Base-by-base conservation (phyloP, 53 echinoderm and acorn worm genomes). In the Actinopyga echinites region DNA sequence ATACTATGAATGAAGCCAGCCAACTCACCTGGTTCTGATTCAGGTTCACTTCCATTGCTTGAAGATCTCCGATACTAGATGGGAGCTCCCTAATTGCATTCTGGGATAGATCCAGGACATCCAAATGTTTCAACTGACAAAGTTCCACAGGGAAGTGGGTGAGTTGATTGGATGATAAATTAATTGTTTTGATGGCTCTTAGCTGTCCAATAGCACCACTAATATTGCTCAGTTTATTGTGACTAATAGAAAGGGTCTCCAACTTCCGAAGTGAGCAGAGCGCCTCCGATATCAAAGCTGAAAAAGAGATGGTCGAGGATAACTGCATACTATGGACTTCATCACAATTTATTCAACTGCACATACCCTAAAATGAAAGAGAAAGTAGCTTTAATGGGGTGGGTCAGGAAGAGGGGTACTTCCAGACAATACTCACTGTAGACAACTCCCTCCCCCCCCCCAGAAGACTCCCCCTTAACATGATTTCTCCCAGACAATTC, bases 1-100 rank as follows among this genome's bases (percentile, higher is more conserved):
- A 31, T 4, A 13, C 19, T 22, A 5, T 22, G 21, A 62, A 23
- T 29, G 21, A 31, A 62, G 63, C 28, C 28, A 62, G 12, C 9
- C 1, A 23, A n/a, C n/a, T 84, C 82, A 99, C 99, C 99, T 95
- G 94, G 67, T 99, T 99, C 81, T 94, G 92, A 79, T 99, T 99
- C 22, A 95, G 83, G 79, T 99, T 99, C 26, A 99, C 88, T 81
- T 99, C 99, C 31, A 93, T 92, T 25, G 99, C 87, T 65, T 99
- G 92, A 5, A 99, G 83, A 32, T 85, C 73, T 22, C 86, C 91
- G 21, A 91, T 83, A 17, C 92, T 90, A 57, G 87, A 89, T 9
- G 99, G 99, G 56, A 99, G 74, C 66, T 61, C 40, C 23, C 63
- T 82, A 21, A 99, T 89, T 30, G 65, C 28, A 79, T 99, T 99